Base-by-base conservation (phyloP, 2,888 invertebrate species). In the Malthinus flaveolus region DNA sequence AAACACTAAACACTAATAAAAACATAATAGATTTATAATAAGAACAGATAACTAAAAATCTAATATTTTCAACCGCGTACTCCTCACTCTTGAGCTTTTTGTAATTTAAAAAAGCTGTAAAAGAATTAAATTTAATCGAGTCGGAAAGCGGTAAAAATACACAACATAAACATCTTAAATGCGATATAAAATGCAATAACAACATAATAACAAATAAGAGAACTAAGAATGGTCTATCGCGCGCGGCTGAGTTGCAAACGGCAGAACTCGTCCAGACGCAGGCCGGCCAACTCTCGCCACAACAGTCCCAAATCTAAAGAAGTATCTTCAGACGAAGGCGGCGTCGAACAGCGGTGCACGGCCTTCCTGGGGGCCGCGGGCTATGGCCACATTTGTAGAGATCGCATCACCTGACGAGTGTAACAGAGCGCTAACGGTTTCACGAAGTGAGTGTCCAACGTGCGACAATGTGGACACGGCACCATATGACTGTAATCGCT, bases 401-500 rank as follows among this genome's bases (percentile, higher is more conserved):
- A 59, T 56, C 77, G 75, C 63, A 71, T 66, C 63, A 68, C 47
- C 48, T 62, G 87, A 80, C 90, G 88, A 73, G 89, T 86, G 85
- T 89, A 93, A 83, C 92, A 92, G 79, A 88, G 87, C 65, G 85
- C 83, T 74, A 97, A 83, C 51, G 94, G 91, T 83, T 95, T 95
- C 69, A 96, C 94, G 83, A 97, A 97, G 83, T 97, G 97, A 55
- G 91, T 91, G 81, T 97, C 97, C 71, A 90, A 84, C 51, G 88
- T 87, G 72, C 90, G 88, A 84, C 97, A 97, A 79, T 91, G 91
- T 34, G 94, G 94, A 80, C 97, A 97, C 68, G 91, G 88, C 75
- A 93, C 87, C 72, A 90, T 87, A 77, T 93, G 93, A 76, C 93
- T 94, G 83, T 96, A 97, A 82, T 97, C 95, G 72, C 95, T 95